Base-by-base conservation (phyloP, 2,797 vertebrate genomes). In the Galago senegalensis region DNA sequence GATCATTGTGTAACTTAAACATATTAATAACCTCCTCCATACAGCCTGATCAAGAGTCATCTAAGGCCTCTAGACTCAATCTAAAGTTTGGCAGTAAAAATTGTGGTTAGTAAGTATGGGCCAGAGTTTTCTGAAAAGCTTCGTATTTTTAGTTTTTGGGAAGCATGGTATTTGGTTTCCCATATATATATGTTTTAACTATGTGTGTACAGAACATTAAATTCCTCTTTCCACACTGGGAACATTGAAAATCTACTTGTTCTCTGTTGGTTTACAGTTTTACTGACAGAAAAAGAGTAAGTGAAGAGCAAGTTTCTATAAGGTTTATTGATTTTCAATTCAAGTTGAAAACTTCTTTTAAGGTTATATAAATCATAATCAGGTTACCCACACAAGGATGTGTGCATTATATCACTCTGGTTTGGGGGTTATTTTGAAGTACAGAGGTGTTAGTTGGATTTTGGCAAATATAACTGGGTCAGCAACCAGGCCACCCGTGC, bases 201-300 rank as follows among this genome's bases (percentile, higher is more conserved):
- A 27, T 72, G 29, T 89, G 34, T 80, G 69, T 84, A 73, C 10
- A 95, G 72, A 91, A 72, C 34, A 65, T 60, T 90, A 79, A 60
- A 76, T 82, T 96, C 17, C 31, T 80, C 23, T 94, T 93, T 96
- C 25, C 31, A 29, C 7, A 75, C 9, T 88, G 60, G 58, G 29
- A 43, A 91, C 6, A 16, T 43, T 90, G 69, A 92, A 97, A 94
- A 92, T 91, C 13, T 82, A n/a, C 31, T 69, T 92, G 11, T 94
- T 93, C 37, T 94, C 58, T 89, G 37, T 87, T 75, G 89, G 43
- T n/a, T 97, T 88, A 70, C 21, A 89, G 58, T 91, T 91, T 84
- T 90, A 93, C 31, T 91, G 77, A 94, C 31, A 86, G 82, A 69
- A 96, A 95, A 96, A 95, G 56, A 96, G 46, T 63, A 92, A 94